phyloP scores from a whole-genome alignment of 2,113 vertebrate genomes.

The Cyprinus carpio region DNA sequence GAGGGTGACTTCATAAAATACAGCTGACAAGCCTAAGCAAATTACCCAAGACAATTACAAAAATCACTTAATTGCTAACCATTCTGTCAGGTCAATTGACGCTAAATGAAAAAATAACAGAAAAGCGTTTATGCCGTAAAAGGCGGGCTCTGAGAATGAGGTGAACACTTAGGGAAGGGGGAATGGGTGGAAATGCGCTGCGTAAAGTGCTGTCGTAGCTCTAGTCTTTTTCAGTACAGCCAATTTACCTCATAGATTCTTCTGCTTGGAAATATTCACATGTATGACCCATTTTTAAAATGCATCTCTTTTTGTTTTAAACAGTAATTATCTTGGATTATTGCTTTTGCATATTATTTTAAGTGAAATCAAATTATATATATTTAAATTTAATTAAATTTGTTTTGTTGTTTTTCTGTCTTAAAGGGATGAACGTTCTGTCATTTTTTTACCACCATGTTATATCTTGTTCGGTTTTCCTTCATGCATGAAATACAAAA shows the following conservation, averaged over 20 bases:
- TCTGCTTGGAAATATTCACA: slow-evolving; percentile 14
- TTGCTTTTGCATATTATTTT: not conserved
- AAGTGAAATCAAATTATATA: not conserved
- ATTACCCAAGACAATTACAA: slow-evolving; percentile 99
- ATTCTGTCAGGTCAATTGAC: slow-evolving; percentile 99
- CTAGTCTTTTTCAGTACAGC: slow-evolving; percentile 42
- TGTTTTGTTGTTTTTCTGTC: not conserved
- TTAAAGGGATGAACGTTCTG: no score
- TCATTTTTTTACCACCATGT: not conserved
- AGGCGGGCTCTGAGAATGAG: slow-evolving; percentile 87
- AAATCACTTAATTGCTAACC: slow-evolving; percentile 99
- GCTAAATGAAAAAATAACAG: slow-evolving; percentile 99
- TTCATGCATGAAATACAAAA: not conserved
- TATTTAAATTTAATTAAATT: no score
- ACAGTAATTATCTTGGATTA: not conserved
- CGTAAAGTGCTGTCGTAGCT: slow-evolving; percentile 68
- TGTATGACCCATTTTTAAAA: not conserved
- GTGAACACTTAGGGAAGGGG: slow-evolving; percentile 88
- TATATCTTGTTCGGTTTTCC: not conserved
- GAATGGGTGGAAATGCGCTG: slow-evolving; percentile 89
- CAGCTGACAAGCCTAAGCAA: slow-evolving; percentile 98
- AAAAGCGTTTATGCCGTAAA: slow-evolving; percentile 90
- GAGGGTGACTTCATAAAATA: slow-evolving; percentile 92
- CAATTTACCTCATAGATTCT: slow-evolving; percentile 34
- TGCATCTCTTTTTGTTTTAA: slow-evolving; percentile 3